phyloP scores from a whole-genome alignment of 1,140 invertebrate genomes.

The Anoplophora glabripennis region DNA sequence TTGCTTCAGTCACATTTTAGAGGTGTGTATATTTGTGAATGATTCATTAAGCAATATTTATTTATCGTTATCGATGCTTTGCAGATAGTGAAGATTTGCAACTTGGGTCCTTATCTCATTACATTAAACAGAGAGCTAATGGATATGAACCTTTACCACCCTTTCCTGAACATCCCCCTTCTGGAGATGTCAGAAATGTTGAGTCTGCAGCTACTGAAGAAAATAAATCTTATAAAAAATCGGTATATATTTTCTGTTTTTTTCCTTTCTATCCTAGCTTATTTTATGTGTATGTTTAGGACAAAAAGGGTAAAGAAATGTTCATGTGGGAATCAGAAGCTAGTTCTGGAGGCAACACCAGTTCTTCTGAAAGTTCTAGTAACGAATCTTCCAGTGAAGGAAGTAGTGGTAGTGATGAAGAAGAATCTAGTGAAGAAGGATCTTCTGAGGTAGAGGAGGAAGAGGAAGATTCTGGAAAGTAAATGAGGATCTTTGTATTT shows the following conservation, averaged over 20 bases:
- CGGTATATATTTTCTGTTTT: slow-evolving; percentile 21
- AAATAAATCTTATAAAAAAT: slow-evolving; percentile 28
- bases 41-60: background rate
- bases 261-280: background rate
- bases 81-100: slow-evolving; percentile 83
- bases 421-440: slow-evolving; percentile 39
- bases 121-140: slow-evolving; percentile 78
- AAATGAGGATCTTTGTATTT: slow-evolving; percentile 13
- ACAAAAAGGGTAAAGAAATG: slow-evolving; percentile 35
- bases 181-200: slow-evolving; percentile 76
- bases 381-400: slow-evolving; percentile 32
- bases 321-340: slow-evolving; percentile 40
- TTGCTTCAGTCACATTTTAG: slow-evolving; percentile 61
- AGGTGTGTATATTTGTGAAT: slow-evolving; percentile 48
- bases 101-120: slow-evolving; percentile 93
- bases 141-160: slow-evolving; percentile 88
- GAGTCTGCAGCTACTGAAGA: slow-evolving; percentile 51
- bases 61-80: slow-evolving; percentile 7
- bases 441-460: slow-evolving; percentile 29
- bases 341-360: slow-evolving; percentile 27
- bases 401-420: slow-evolving; percentile 34
- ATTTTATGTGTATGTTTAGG: slow-evolving; percentile 24
- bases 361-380: slow-evolving; percentile 22
- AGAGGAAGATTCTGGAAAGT: too few relatives aligned
- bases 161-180: slow-evolving; percentile 77